Evolutionary conservation across 2,113 vertebrate genomes (phyloP).

Genomic region (Hippocampus zosterae): DNA sequence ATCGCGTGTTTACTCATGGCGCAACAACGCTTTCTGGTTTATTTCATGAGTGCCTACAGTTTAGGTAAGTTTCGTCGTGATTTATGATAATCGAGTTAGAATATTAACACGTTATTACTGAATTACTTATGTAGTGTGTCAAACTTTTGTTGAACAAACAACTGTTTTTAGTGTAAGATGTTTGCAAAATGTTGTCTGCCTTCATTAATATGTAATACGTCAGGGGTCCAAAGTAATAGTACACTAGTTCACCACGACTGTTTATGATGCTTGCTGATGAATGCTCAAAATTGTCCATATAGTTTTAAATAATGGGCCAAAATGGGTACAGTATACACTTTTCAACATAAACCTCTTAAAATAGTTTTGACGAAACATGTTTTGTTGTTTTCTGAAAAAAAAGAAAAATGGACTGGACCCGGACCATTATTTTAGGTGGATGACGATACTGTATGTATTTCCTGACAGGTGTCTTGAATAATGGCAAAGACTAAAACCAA

Average conservation of each 20-base stretch:
- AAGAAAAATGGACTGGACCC: too few relatives aligned
- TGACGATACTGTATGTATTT: too few relatives aligned
- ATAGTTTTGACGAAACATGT: too few relatives aligned
- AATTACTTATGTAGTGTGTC: neutral
- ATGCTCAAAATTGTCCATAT: neutral
- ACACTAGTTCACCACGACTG: neutral
- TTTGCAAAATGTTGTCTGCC: neutral
- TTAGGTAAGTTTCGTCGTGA: conserved; percentile 22
- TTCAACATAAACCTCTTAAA: too few relatives aligned
- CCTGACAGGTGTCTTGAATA: too few relatives aligned
- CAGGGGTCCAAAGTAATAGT: neutral
- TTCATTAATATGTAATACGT: neutral
- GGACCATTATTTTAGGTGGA: too few relatives aligned
- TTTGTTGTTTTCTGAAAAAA: too few relatives aligned
- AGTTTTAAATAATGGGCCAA: neutral
- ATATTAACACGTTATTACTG: neutral
- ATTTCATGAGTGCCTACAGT: fast-evolving
- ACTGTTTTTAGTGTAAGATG: neutral
- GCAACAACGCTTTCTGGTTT: neutral
- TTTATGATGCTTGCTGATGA: neutral
- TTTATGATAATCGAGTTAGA: neutral
- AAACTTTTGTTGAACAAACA: neutral
- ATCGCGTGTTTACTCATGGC: conserved; percentile 18
- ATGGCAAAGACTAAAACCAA: too few relatives aligned
- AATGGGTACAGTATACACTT: neutral